Evolutionary conservation across 2,113 vertebrate genomes (phyloP).

Genomic region (Heterochromis multidens): DNA sequence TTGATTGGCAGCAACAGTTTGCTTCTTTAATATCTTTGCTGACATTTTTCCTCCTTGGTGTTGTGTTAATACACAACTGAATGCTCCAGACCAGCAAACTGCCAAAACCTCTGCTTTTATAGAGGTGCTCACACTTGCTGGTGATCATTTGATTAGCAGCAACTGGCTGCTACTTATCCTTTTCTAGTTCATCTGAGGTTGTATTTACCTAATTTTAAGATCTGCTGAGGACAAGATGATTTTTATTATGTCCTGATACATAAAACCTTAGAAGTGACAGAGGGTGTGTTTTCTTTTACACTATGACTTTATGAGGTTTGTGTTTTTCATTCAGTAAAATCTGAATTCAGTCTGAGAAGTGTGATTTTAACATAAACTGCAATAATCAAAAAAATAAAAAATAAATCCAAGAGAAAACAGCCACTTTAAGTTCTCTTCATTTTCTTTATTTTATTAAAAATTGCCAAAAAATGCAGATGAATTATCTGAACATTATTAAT

Average conservation of each 20-base stretch:
- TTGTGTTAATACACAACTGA: neutral
- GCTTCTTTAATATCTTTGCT: neutral
- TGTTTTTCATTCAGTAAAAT: neutral
- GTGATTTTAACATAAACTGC: neutral
- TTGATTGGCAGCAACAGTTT: neutral
- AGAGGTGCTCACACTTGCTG: neutral
- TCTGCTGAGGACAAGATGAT: neutral
- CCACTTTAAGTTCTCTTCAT: conserved; percentile 11
- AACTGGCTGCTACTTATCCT: neutral
- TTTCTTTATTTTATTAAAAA: conserved; percentile 80
- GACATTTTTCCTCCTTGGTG: neutral
- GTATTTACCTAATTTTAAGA: neutral
- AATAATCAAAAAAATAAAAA: neutral
- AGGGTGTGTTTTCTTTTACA: neutral
- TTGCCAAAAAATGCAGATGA: conserved; percentile 56
- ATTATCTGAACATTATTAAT: conserved; percentile 65
- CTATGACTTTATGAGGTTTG: neutral
- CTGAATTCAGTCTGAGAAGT: neutral
- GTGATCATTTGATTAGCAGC: neutral
- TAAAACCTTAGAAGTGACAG: neutral
- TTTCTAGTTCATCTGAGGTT: neutral
- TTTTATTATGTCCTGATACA: neutral
- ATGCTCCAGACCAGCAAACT: neutral
- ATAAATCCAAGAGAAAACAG: neutral
- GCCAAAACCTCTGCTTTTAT: neutral